Evolutionary conservation across 2,888 invertebrate species (phyloP).

Genomic region (Platycnemis pennipes): DNA sequence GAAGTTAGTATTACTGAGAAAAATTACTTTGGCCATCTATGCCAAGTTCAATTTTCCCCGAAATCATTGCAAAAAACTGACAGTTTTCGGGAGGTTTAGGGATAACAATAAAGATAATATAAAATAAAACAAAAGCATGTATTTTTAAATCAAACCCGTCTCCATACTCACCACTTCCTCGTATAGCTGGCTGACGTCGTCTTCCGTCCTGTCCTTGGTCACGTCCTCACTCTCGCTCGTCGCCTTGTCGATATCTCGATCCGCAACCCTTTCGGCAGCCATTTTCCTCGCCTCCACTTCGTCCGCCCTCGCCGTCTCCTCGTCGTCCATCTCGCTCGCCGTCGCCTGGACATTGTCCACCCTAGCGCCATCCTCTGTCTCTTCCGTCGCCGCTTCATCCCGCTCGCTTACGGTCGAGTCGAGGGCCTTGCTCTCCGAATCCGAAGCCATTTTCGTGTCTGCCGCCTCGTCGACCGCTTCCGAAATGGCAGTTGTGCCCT

Average conservation of each 20-base stretch:
- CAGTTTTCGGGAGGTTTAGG: no score
- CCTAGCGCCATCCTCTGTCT: neutral
- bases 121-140: no score
- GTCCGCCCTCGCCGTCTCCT: conserved; percentile 49
- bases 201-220: conserved; percentile 51
- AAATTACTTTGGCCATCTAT: no score
- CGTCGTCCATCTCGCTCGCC: conserved; percentile 30
- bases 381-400: neutral
- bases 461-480: neutral
- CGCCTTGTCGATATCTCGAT: neutral
- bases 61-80: no score
- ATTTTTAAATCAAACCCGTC: neutral
- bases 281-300: neutral
- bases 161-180: conserved; percentile 13
- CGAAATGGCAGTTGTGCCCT: neutral
- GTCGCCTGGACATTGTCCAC: neutral
- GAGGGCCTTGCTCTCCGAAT: neutral
- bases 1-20: no score
- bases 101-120: no score
- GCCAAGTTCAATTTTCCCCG: no score
- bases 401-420: neutral
- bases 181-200: conserved; percentile 46
- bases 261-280: neutral
- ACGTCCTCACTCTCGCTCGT: conserved; percentile 42
- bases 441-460: neutral